Conservation (phyloP, 2,888 invertebrate genomes). For the Phlogophora meticulosa region DNA sequence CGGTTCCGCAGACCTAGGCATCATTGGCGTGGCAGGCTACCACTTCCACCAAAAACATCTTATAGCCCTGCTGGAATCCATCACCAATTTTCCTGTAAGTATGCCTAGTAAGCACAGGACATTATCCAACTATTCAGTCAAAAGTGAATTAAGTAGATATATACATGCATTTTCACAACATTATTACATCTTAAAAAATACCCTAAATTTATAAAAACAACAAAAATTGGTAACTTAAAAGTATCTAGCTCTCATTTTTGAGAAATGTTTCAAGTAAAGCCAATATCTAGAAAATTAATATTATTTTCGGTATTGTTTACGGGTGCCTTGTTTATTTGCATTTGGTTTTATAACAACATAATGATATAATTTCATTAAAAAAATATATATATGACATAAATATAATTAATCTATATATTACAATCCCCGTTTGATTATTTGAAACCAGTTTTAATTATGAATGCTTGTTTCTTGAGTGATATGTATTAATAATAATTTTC, state of each 20-base stretch:
- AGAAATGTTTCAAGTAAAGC: not conserved
- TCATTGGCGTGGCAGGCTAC: slow-evolving; percentile 85
- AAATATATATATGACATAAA: too few species aligned
- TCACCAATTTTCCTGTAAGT: slow-evolving; percentile 80
- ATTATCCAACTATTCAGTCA: too few species aligned
- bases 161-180: not conserved
- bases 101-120: not conserved
- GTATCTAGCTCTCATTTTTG: slow-evolving; percentile 3
- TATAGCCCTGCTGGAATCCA: slow-evolving; percentile 77
- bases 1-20: slow-evolving; percentile 73
- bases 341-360: too few species aligned
- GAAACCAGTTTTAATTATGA: too few species aligned
- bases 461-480: too few species aligned
- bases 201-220: too few species aligned
- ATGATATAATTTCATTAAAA: too few species aligned
- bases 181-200: not conserved
- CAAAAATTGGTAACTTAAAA: not conserved
- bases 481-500: too few species aligned
- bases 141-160: not conserved
- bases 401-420: too few species aligned
- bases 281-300: not conserved
- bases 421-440: too few species aligned
- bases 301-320: slow-evolving; percentile 29
- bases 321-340: too few species aligned
- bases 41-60: slow-evolving; percentile 85